These are phyloP conservation scores for Euplagia quadripunctaria DNA, from an alignment of 2,888 invertebrate species.

Conservation along the genomic window DNA sequence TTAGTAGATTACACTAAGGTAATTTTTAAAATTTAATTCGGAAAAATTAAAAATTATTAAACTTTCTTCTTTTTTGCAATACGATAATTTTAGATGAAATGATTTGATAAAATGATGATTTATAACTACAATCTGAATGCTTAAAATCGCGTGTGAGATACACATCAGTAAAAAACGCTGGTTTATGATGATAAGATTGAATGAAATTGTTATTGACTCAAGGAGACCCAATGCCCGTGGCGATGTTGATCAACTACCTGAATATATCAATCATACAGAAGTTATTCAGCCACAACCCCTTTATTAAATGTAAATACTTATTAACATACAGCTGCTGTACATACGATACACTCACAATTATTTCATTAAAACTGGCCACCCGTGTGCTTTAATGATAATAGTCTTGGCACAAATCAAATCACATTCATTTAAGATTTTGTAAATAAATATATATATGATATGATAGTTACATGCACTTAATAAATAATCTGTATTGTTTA, in stretches of 20 bases:
- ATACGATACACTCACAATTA: constrained; percentile 9
- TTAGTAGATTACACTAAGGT: too few species aligned
- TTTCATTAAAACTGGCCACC: constrained; percentile 18
- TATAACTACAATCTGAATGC: too few species aligned
- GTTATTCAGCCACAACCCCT: constrained; percentile 5
- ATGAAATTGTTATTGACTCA: not conserved
- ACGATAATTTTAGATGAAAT: too few species aligned
- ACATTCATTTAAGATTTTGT: not conserved
- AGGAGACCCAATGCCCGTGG: not conserved
- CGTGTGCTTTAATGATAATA: constrained; percentile 5
- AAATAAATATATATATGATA: not conserved
- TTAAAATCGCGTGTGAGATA: too few species aligned
- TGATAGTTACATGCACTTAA: too few species aligned
- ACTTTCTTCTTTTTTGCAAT: too few species aligned
- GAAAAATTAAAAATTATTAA: too few species aligned
- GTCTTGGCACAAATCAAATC: not conserved
- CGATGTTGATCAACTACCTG: not conserved
- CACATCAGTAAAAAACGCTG: too few species aligned
- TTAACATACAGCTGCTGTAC: not conserved
- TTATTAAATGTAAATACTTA: constrained; percentile 19
- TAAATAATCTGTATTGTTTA: too few species aligned
- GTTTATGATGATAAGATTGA: not conserved
- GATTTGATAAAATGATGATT: too few species aligned
- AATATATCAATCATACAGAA: constrained; percentile 15
- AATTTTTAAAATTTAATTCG: too few species aligned